These are phyloP conservation scores for Donacobius atricapilla DNA, from an alignment of 2,113 vertebrate genomes.

Conservation along the genomic window DNA sequence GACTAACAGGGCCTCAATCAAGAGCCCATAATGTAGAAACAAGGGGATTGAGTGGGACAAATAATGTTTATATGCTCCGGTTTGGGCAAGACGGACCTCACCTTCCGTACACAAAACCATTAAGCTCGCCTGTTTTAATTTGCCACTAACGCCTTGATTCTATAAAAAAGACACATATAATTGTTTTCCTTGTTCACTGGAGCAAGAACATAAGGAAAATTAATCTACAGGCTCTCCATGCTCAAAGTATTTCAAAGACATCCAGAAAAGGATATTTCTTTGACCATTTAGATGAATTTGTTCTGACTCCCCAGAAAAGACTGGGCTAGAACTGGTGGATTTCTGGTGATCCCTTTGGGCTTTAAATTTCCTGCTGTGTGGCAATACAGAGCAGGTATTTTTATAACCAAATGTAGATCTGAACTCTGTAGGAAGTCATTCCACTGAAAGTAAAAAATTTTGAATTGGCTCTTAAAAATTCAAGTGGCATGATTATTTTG, in stretches of 20 bases:
- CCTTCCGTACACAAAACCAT: not conserved
- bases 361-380: not conserved
- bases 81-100: not conserved
- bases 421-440: not conserved
- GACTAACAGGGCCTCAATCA: not conserved
- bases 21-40: not conserved
- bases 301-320: not conserved
- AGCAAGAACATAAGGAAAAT: not conserved
- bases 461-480: conserved; percentile 16
- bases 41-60: not conserved
- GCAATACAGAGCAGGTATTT: not conserved
- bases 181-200: not conserved
- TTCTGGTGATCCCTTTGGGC: not conserved
- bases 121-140: not conserved
- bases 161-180: not conserved
- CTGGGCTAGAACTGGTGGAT: not conserved
- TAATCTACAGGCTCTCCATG: not conserved
- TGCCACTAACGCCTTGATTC: not conserved
- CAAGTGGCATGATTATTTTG: not conserved
- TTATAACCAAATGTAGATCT: not conserved
- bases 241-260: not conserved
- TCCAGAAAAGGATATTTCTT: not conserved
- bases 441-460: not conserved
- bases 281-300: not conserved
- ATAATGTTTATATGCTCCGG: not conserved